Conservation (phyloP, 2,113 vertebrate species). For the Anarrhichthys ocellatus region DNA sequence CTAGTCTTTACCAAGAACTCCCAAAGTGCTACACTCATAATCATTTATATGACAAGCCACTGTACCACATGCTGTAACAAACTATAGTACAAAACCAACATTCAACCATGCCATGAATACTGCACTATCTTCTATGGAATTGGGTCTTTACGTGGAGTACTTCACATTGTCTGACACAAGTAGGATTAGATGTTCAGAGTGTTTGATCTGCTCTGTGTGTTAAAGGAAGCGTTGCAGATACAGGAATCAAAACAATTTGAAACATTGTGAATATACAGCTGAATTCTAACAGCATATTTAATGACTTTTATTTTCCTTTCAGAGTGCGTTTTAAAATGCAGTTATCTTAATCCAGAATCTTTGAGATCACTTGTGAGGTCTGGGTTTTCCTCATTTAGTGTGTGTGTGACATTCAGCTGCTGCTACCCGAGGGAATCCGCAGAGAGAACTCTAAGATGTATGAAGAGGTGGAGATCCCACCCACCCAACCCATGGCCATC, state of each 20-base stretch:
- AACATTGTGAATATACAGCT: not conserved
- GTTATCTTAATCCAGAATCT: slow-evolving; percentile 13
- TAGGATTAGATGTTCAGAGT: slow-evolving; percentile 2
- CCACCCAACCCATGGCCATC: slow-evolving; percentile 91
- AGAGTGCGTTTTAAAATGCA: slow-evolving; percentile 19
- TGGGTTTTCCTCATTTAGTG: slow-evolving; percentile 23
- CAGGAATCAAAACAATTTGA: not conserved
- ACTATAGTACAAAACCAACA: not conserved
- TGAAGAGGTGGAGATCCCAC: slow-evolving; percentile 95
- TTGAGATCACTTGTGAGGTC: slow-evolving; percentile 24
- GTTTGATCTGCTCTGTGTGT: not conserved
- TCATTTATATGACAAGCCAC: not conserved
- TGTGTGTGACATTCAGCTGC: slow-evolving; percentile 84
- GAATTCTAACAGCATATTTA: not conserved
- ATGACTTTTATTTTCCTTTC: slow-evolving; percentile 13
- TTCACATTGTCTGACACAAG: not conserved
- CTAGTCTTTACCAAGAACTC: not conserved
- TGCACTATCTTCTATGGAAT: not conserved
- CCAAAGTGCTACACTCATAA: not conserved
- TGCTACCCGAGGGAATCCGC: slow-evolving; percentile 92
- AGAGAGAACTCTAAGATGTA: slow-evolving; percentile 95
- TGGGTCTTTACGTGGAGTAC: not conserved
- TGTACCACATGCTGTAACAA: not conserved
- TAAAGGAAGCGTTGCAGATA: not conserved
- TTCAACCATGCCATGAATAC: not conserved